Conservation (phyloP, 2,888 invertebrate genomes). For the Drosophila siamana region DNA sequence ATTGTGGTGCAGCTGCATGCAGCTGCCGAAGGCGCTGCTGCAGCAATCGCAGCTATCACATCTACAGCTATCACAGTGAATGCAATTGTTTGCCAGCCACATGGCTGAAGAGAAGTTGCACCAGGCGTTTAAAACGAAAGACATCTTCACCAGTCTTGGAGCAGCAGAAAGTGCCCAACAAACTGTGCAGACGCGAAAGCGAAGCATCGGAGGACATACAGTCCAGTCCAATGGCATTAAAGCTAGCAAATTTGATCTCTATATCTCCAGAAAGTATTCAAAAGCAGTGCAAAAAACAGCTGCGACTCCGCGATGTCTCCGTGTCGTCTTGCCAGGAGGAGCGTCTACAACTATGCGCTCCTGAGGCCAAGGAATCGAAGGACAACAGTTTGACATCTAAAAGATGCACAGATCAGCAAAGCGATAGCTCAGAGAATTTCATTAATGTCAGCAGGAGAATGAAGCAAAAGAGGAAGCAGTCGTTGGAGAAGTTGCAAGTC, state of each 20-base stretch:
- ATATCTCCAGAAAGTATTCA: neutral
- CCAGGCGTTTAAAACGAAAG: neutral
- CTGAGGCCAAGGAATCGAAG: no score
- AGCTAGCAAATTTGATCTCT: neutral
- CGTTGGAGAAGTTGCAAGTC: neutral
- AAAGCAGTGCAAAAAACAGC: no score
- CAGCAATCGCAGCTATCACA: conserved; percentile 26
- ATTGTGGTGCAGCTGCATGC: conserved; percentile 30
- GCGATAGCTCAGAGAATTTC: neutral
- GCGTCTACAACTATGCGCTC: no score
- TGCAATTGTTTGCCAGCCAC: neutral
- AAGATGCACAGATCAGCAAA: neutral
- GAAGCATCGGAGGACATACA: neutral
- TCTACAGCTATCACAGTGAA: conserved; percentile 5
- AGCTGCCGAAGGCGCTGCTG: conserved; percentile 51
- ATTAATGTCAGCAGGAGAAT: neutral
- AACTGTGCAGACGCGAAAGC: neutral
- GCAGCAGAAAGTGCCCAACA: neutral
- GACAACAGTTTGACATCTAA: no score
- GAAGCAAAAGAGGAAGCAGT: neutral
- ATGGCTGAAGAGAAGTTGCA: neutral
- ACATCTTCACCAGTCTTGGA: neutral
- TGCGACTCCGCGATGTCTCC: no score
- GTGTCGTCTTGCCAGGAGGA: no score
- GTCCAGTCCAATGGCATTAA: neutral